phyloP scores from a whole-genome alignment of 2,797 vertebrate species.

The Phylloscopus collybita region DNA sequence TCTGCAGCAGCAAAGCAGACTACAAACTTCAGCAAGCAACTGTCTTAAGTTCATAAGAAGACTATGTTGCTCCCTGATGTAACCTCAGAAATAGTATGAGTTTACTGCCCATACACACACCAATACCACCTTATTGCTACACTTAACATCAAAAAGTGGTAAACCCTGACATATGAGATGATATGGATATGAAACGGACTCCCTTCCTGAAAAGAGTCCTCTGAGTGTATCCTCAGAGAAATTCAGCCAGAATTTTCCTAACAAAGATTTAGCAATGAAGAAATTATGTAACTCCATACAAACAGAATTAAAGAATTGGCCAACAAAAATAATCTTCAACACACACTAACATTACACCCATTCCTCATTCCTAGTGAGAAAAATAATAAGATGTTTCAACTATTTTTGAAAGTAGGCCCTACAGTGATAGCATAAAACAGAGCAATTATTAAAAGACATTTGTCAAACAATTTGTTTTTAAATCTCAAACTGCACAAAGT shows the following conservation, averaged over 20 bases:
- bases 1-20: neutral
- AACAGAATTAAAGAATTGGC: neutral
- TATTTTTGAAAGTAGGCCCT: neutral
- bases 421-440: neutral
- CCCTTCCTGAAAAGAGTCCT: neutral
- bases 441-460: neutral
- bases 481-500: neutral
- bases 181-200: neutral
- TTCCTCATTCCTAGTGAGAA: neutral
- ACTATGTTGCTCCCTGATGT: neutral
- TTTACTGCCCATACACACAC: neutral
- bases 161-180: neutral
- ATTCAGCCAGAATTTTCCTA: neutral
- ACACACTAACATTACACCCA: neutral
- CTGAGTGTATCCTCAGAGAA: neutral
- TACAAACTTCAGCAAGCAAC: neutral
- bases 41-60: neutral
- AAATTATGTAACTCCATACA: neutral
- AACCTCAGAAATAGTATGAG: neutral
- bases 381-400: neutral
- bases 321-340: neutral
- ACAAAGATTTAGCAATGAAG: neutral
- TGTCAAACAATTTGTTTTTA: neutral
- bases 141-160: neutral
- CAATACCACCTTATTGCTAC: neutral